Percentiles rank a stretch among this genome's conserved stretches.
phyloP scores from a whole-genome alignment of 2,797 vertebrate genomes.

The Heliangelus exortis region DNA sequence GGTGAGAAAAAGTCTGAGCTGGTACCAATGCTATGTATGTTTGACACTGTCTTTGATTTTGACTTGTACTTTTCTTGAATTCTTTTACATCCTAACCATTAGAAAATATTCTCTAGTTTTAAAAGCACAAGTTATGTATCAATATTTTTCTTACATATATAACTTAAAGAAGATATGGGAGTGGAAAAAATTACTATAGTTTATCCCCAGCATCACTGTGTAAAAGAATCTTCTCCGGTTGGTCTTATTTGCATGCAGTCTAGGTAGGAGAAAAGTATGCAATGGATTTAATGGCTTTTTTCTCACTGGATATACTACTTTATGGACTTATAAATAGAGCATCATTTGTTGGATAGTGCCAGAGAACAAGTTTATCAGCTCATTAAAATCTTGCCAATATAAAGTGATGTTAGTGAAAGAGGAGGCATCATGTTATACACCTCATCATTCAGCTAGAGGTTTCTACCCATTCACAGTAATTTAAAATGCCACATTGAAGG shows the following conservation, averaged over 20 bases:
- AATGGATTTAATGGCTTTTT: background rate
- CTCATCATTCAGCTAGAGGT: background rate
- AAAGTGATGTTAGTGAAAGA: slow-evolving; percentile 5
- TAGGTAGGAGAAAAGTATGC: background rate
- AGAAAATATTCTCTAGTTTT: background rate
- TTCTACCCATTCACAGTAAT: background rate
- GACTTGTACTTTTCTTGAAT: background rate
- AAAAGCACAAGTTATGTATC: background rate
- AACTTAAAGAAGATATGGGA: background rate
- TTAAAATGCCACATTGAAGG: background rate
- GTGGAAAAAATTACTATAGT: background rate
- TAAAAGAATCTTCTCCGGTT: background rate
- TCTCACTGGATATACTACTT: background rate
- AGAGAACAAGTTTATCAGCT: background rate
- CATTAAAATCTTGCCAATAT: slow-evolving; percentile 11
- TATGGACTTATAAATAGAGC: background rate
- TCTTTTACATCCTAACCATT: background rate
- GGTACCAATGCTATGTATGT: background rate
- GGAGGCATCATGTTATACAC: background rate
- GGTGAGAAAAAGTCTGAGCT: background rate
- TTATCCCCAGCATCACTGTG: background rate
- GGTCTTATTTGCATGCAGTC: background rate
- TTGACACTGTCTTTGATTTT: background rate
- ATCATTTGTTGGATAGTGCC: background rate
- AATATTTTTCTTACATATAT: background rate